Evolutionary conservation across 2,797 vertebrate species (phyloP).

Genomic region (Trachurus trachurus): DNA sequence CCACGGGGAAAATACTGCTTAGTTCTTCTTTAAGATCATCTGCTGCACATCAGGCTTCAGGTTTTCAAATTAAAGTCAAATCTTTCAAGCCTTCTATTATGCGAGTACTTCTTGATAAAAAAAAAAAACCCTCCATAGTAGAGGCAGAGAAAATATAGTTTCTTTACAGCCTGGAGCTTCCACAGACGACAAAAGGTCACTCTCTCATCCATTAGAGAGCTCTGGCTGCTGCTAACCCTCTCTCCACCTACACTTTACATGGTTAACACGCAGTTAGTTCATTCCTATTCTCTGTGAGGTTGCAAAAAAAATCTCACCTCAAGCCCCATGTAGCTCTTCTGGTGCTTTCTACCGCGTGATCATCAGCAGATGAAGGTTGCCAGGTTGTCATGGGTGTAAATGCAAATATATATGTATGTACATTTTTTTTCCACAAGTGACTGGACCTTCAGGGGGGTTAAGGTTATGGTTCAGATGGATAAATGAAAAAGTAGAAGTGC

Average conservation of each 20-base stretch:
- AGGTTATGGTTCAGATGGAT: neutral
- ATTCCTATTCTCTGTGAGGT: neutral
- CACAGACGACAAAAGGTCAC: neutral
- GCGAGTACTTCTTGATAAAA: slow-evolving; percentile 5
- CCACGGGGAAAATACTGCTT: too few relatives aligned
- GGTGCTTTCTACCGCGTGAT: neutral
- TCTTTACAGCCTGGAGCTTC: slow-evolving; percentile 2
- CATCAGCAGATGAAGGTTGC: neutral
- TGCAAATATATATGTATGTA: neutral
- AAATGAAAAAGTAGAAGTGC: neutral
- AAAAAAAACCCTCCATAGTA: neutral
- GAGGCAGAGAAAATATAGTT: neutral
- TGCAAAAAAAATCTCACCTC: slow-evolving; percentile 1
- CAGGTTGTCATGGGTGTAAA: neutral
- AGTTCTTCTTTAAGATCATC: neutral
- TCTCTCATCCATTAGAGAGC: slow-evolving; percentile 17
- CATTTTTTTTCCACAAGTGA: slow-evolving; percentile 5
- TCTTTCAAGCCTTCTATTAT: neutral
- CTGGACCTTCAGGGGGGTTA: slow-evolving; percentile 3
- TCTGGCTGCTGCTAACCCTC: neutral
- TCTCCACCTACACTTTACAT: neutral
- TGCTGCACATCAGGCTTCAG: neutral
- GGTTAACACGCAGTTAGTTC: slow-evolving; percentile 1
- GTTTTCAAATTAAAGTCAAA: slow-evolving; percentile 1
- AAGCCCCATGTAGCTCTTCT: neutral